These are phyloP conservation scores for Lutjanus campechanus DNA, from an alignment of 2,797 vertebrate genomes.

Conservation along the genomic window DNA sequence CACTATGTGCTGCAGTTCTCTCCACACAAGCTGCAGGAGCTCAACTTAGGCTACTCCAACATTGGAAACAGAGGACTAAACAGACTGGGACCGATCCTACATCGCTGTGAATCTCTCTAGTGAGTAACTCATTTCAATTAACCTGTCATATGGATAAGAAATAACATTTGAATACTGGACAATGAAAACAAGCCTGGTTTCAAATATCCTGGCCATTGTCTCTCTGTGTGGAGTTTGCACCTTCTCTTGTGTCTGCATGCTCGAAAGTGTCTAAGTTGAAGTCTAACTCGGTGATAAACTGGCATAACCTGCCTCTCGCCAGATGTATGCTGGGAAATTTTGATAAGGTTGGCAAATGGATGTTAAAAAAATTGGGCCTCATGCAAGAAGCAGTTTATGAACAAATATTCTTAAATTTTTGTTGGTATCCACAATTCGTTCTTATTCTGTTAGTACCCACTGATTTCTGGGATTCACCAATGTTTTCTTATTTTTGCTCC, in stretches of 20 bases:
- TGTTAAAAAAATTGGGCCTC: neutral
- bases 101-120: conserved; percentile 82
- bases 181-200: neutral
- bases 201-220: neutral
- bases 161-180: neutral
- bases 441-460: too few species aligned
- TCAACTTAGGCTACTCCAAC: conserved; percentile 85
- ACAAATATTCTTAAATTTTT: too few species aligned
- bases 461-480: too few species aligned
- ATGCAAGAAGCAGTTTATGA: too few species aligned
- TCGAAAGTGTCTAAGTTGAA: neutral
- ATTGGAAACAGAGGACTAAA: conserved; percentile 79
- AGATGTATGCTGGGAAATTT: conserved; percentile 3
- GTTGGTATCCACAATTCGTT: too few species aligned
- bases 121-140: conserved; percentile 59
- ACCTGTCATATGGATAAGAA: neutral
- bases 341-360: neutral
- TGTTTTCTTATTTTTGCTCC: too few species aligned
- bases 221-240: conserved; percentile 1
- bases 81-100: conserved; percentile 76
- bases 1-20: conserved; percentile 82
- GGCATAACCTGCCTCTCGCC: neutral
- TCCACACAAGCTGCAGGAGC: conserved; percentile 69
- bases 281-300: neutral
- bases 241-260: neutral